Conservation (phyloP, 1,140 invertebrate species). For the Nebria ingens region DNA sequence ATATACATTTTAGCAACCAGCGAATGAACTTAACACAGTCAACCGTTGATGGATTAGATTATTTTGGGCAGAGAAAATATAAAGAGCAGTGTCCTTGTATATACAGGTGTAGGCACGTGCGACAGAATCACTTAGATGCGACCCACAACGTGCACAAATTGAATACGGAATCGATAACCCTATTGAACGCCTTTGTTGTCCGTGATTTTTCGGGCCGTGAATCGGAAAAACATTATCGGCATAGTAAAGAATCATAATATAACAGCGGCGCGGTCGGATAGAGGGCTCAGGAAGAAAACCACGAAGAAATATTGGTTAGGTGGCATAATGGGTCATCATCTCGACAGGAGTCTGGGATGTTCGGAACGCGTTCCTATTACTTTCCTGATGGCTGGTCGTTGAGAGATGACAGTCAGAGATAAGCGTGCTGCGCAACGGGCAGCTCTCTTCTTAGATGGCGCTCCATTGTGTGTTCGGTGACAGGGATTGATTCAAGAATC, state of each 20-base stretch:
- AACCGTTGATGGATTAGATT: no score
- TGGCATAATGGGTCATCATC: conserved; percentile 6
- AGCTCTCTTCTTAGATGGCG: neutral
- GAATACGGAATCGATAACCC: no score
- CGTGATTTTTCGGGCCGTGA: neutral
- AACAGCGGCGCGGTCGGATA: neutral
- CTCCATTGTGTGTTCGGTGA: neutral
- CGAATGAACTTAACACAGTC: no score
- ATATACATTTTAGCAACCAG: no score
- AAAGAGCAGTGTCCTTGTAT: no score
- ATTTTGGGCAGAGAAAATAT: no score
- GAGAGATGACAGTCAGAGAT: conserved; percentile 3
- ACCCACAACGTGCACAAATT: no score
- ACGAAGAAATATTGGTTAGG: conserved; percentile 6
- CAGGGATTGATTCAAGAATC: conserved; percentile 2
- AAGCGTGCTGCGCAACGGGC: neutral
- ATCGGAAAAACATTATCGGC: conserved; percentile 6
- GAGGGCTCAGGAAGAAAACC: neutral
- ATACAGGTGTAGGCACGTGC: no score
- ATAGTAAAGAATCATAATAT: conserved; percentile 7
- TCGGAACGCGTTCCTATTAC: neutral
- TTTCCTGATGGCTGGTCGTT: conserved; percentile 3
- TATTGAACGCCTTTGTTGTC: no score
- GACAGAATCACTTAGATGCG: no score
- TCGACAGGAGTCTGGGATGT: conserved; percentile 4